Base-by-base conservation (phyloP, 2,888 invertebrate species). In the Drosophila ustulata region DNA sequence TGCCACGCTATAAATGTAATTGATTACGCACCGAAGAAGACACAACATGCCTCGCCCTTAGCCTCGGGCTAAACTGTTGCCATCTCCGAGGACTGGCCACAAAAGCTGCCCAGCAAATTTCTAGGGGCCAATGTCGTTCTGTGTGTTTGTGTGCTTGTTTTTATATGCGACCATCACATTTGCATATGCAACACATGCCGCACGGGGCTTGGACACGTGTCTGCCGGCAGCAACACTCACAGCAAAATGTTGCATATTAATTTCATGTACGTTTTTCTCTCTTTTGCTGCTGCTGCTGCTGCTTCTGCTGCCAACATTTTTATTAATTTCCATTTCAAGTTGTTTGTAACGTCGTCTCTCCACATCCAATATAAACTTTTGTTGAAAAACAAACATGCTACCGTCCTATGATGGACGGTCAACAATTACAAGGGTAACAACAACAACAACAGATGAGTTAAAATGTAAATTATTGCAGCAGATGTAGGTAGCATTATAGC, bases 241-340 rank as follows among this genome's bases (percentile, higher is more conserved):
- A 77, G 55, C 80, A 81, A 63, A 83, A 81, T 84, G 76, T 80
- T 84, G 82, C 85, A 83, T 83, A 83, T 83, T 82, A 80, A 83
- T 84, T 80, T 78, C 66, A 76, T 73, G 63, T 66, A 76, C 51
- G 66, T 50, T 66, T 50, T 26, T 11, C 55, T 46, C 18, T 39
- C 23, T n/a, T 34, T 32, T 43, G 13, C 25, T 51, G 47, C 55
- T 56, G 62, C 23, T 34, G 34, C n/a, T 37, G 37, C n/a, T 37
- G 34, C 11, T 34, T 11, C n/a, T 13, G 39, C 63, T 47, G 69
- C 26, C 39, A 69, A 73, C 78, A 71, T 66, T 78, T 80, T 72
- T 82, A 82, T 82, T 83, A 82, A 82, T 83, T 80, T 80, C 79
- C 81, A 59, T 63, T 77, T 70, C 66, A 78, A 85, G 79, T 82